Conservation (phyloP, 2,888 invertebrate genomes). For the Amphimallon solstitiale region DNA sequence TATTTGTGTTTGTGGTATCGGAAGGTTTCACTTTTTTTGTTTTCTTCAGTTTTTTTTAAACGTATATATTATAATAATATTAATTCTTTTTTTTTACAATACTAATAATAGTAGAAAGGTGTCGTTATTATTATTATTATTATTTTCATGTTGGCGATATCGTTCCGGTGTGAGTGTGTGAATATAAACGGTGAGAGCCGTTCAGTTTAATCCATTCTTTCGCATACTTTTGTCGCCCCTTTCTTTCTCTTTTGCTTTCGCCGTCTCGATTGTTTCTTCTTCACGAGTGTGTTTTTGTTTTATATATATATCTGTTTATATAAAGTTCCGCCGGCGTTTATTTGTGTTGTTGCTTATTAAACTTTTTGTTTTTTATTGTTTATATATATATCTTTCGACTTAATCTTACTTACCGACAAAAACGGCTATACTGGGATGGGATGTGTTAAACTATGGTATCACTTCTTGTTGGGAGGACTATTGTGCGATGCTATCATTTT, state of each 20-base stretch:
- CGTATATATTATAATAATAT: no score
- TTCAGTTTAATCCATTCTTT: conserved; percentile 9
- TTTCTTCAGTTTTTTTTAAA: no score
- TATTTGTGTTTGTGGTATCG: background rate
- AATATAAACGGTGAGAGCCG: conserved; percentile 25
- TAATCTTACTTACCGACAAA: conserved; percentile 49
- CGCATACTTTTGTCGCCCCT: background rate
- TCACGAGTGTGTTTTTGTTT: no score
- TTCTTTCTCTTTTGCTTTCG: no score
- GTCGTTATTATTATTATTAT: background rate
- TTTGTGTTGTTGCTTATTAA: conserved; percentile 21
- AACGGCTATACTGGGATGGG: conserved; percentile 54
- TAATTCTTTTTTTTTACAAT: no score
- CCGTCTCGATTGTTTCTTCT: no score
- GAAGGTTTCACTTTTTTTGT: conserved; percentile 4
- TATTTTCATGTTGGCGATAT: background rate
- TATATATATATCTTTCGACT: conserved; percentile 35
- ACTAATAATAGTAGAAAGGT: background rate
- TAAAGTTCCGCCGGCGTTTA: conserved; percentile 21
- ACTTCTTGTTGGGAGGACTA: conserved; percentile 61
- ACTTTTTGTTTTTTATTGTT: conserved; percentile 7
- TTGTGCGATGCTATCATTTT: conserved; percentile 55
- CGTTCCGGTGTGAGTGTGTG: background rate
- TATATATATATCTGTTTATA: no score
- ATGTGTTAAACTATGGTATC: conserved; percentile 57